Base-by-base conservation (phyloP, 2,888 invertebrate genomes). In the Hirtodrosophila duncani region DNA sequence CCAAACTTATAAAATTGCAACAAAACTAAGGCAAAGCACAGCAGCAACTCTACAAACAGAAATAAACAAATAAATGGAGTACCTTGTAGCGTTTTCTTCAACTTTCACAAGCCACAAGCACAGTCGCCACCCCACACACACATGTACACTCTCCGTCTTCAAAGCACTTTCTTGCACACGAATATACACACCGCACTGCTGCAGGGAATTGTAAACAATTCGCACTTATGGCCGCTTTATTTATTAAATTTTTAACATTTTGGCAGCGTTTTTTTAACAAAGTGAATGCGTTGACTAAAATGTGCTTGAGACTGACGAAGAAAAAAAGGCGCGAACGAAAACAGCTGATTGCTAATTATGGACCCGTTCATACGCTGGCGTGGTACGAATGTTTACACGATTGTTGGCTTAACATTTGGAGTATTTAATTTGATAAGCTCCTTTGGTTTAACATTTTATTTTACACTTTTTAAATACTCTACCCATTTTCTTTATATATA, bases 31-130 rank as follows among this genome's bases (percentile, higher is more conserved):
- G 36, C 31, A 59, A 70, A 67, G 64, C 52, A 33, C 59, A 44
- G 55, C 55, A 51, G n/a, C n/a, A n/a, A n/a, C n/a, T 41, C 60
- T 53, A 63, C 46, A 26, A 37, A 46, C 29, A 63, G 53, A 61
- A 62, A 61, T 77, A 67, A 70, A 67, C 53, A 71, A 62, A 68
- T 59, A 61, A 67, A 64, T 70, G 43, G 71, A 74, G 72, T 70
- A 70, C 70, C 79, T 70, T 64, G 31, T 42, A 43, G 67, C 66
- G 52, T 56, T 56, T 67, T 51, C 37, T 41, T 49, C 23, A 17
- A 42, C 24, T 33, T 24, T 31, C 55, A 33, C 37, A 46, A 44
- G 53, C 51, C n/a, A 51, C 51, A 51, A 53, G 53, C 53, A 51
- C 52, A 36, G 39, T 53, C 34, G 29, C 20, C 7, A 21, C 20